Percentiles rank a stretch among this genome's conserved stretches.
These are phyloP conservation scores for Eublepharis macularius DNA, from an alignment of 2,113 vertebrate species.

Conservation along the genomic window DNA sequence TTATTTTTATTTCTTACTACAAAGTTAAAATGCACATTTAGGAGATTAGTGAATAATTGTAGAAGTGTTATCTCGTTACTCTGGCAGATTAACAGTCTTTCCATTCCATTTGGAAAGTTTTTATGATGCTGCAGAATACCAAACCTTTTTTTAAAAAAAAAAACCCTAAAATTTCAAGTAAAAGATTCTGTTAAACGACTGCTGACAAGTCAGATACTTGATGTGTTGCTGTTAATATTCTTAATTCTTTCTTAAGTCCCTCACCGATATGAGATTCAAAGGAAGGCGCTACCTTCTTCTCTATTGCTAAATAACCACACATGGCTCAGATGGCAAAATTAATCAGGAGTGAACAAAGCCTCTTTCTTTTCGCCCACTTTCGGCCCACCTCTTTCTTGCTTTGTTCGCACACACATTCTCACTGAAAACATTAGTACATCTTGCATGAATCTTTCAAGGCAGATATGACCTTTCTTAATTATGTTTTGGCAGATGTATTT, in stretches of 20 bases:
- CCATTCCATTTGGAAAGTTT: conserved; percentile 36
- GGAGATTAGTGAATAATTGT: conserved; percentile 7
- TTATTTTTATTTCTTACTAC: conserved; percentile 28
- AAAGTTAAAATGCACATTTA: conserved; percentile 30
- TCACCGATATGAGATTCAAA: conserved; percentile 4
- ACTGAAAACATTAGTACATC: background rate
- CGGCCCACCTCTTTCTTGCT: background rate
- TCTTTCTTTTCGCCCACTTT: conserved; percentile 24
- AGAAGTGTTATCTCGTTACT: conserved; percentile 42
- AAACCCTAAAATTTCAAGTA: rapidly evolving
- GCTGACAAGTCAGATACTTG: background rate
- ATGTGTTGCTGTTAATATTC: conserved; percentile 9
- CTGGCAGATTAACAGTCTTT: conserved; percentile 33
- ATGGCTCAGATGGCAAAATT: conserved; percentile 7
- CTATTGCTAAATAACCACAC: conserved; percentile 18
- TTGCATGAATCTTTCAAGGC: background rate
- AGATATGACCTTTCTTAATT: background rate
- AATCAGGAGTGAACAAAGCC: background rate
- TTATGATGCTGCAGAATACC: conserved; percentile 21
- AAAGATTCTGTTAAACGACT: conserved; percentile 2
- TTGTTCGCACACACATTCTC: background rate
- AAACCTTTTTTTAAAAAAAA: conserved; percentile 17
- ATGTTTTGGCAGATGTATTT: background rate
- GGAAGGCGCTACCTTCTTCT: conserved; percentile 29
- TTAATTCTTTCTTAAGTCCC: conserved; percentile 14